Evolutionary conservation across 2,888 invertebrate genomes (phyloP).

Genomic region (Rotaria magnacalcarata): DNA sequence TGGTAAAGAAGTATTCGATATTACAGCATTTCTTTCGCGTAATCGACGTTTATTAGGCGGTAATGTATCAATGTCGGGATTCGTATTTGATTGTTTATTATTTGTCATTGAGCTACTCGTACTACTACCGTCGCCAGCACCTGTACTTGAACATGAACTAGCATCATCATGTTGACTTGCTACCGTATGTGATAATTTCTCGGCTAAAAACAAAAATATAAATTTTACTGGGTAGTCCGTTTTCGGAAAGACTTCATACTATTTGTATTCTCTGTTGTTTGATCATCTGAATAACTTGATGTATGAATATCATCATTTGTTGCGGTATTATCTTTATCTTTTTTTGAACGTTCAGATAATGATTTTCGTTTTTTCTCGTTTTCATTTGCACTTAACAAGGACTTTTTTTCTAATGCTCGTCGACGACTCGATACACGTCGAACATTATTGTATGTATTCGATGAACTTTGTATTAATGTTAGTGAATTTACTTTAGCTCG

Average conservation of each 20-base stretch:
- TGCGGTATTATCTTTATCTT: neutral
- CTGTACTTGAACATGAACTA: neutral
- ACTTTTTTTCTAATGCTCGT: neutral
- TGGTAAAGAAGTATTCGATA: neutral
- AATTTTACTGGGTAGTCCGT: no score
- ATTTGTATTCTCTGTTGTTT: neutral
- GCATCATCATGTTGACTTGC: neutral
- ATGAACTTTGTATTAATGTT: neutral
- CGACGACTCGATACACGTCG: neutral
- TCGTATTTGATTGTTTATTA: neutral
- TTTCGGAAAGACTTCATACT: neutral
- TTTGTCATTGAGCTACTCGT: conserved; percentile 7
- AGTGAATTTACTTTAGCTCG: neutral
- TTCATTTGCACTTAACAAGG: neutral
- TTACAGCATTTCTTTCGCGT: conserved; percentile 39
- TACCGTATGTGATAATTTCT: neutral
- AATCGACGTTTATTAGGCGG: conserved; percentile 39
- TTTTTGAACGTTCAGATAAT: neutral
- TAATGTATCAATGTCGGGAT: conserved; percentile 30
- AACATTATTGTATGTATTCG: neutral
- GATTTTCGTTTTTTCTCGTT: neutral
- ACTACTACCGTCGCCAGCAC: neutral
- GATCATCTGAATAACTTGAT: conserved; percentile 11
- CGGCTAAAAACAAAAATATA: neutral
- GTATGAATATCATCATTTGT: neutral